Conservation (phyloP, 1,140 invertebrate genomes). For the Drosophila tani region DNA sequence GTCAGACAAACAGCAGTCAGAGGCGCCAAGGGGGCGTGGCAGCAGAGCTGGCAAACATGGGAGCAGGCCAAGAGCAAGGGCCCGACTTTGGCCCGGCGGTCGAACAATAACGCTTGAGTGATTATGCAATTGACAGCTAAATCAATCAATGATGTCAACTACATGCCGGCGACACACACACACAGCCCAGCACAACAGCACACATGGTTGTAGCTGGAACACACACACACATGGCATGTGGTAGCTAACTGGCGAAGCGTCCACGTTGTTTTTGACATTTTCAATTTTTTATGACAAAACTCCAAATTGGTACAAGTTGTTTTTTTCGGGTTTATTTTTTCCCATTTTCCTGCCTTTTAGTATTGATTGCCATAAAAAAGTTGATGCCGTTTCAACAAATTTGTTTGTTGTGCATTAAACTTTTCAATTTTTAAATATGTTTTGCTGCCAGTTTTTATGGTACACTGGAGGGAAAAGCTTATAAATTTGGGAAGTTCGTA, state of each 20-base stretch:
- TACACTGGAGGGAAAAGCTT: not conserved
- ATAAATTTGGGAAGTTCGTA: not conserved
- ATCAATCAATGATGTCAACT: slow-evolving; percentile 85
- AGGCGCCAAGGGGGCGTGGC: slow-evolving; percentile 7
- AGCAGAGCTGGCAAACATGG: slow-evolving; percentile 4
- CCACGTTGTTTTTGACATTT: slow-evolving; percentile 79
- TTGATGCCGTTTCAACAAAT: slow-evolving; percentile 43
- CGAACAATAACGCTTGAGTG: slow-evolving; percentile 84
- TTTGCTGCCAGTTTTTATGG: slow-evolving; percentile 9
- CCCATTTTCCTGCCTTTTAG: slow-evolving; percentile 13
- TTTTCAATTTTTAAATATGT: slow-evolving; percentile 58
- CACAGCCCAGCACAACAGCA: slow-evolving; percentile 10
- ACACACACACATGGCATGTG: slow-evolving; percentile 33
- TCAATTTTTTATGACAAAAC: slow-evolving; percentile 82
- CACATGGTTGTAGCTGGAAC: slow-evolving; percentile 21
- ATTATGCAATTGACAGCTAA: slow-evolving; percentile 85
- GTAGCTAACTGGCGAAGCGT: slow-evolving; percentile 55
- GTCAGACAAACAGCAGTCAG: slow-evolving; percentile 54
- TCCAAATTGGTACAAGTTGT: slow-evolving; percentile 75
- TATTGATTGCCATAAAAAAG: slow-evolving; percentile 60
- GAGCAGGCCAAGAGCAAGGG: slow-evolving; percentile 33
- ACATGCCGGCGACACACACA: slow-evolving; percentile 67
- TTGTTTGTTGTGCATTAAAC: slow-evolving; percentile 44
- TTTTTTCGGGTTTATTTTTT: slow-evolving; percentile 14
- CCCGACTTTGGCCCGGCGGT: slow-evolving; percentile 63